Evolutionary conservation across 2,797 vertebrate species (phyloP).

Genomic region (Amphiprion clarkii): DNA sequence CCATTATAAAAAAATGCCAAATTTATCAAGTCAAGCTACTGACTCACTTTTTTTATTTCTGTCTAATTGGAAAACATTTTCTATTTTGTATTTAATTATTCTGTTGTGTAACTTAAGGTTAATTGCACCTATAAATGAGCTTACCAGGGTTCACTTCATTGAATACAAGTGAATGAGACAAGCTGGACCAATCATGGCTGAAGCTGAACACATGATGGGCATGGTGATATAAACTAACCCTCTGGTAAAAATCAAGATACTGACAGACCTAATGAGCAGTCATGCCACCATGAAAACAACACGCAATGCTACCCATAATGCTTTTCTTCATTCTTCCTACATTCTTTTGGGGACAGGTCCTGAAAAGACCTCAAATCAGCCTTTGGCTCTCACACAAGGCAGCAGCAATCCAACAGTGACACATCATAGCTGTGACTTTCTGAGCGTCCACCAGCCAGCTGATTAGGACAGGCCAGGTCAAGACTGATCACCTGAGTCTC

Average conservation of each 20-base stretch:
- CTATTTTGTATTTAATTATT: conserved; percentile 32
- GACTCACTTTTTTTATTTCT: conserved; percentile 4
- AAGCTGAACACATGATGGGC: conserved; percentile 54
- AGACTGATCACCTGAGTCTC: conserved; percentile 71
- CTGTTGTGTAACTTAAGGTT: conserved; percentile 31
- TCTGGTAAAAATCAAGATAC: conserved; percentile 67
- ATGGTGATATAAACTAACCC: conserved; percentile 67
- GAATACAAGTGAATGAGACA: conserved; percentile 31
- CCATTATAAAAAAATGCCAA: background rate
- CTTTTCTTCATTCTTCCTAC: conserved; percentile 53
- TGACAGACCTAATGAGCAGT: conserved; percentile 73
- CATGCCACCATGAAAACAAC: conserved; percentile 68
- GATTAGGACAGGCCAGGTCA: conserved; percentile 58
- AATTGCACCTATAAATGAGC: conserved; percentile 41
- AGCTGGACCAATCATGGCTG: conserved; percentile 35
- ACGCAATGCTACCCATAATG: conserved; percentile 72
- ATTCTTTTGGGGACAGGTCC: conserved; percentile 49
- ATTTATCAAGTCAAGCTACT: conserved; percentile 27
- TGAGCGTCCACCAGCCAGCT: conserved; percentile 44
- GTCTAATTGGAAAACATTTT: conserved; percentile 35
- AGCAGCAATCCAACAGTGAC: conserved; percentile 38
- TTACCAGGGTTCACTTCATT: conserved; percentile 31
- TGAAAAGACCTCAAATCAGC: conserved; percentile 66
- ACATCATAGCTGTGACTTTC: conserved; percentile 53
- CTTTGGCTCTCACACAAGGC: conserved; percentile 54